A percentile compares a stretch with the other conserved stretches of the same genome.
phyloP scores from a whole-genome alignment of 2,888 invertebrate species.

The Hyposoter didymator region DNA sequence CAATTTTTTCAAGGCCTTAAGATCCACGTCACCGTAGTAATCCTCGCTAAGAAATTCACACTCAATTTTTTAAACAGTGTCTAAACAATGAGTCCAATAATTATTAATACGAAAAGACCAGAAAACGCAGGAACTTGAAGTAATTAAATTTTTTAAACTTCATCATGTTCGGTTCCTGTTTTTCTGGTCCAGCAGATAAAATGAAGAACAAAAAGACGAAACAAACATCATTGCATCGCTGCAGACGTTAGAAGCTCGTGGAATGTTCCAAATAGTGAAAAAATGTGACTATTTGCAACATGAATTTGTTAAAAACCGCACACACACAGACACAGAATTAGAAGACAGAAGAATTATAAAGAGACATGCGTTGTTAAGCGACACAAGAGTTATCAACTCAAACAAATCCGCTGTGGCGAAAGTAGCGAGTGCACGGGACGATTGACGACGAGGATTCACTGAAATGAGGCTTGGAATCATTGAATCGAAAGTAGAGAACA shows the following conservation, averaged over 20 bases:
- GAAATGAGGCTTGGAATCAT: constrained; percentile 42
- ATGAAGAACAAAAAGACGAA: constrained; percentile 3
- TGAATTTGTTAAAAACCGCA: constrained; percentile 50
- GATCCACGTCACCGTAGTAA: constrained; percentile 96
- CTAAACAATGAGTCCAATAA: neutral
- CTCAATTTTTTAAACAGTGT: constrained; percentile 47
- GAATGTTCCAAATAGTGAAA: neutral
- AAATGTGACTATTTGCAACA: neutral
- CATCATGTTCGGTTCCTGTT: neutral
- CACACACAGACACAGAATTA: constrained; percentile 34
- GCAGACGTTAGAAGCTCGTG: constrained; percentile 30
- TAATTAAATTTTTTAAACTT: neutral
- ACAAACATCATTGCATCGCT: constrained; percentile 26
- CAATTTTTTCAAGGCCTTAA: constrained; percentile 94
- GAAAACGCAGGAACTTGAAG: constrained; percentile 25
- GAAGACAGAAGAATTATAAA: constrained; percentile 35
- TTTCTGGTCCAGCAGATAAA: neutral
- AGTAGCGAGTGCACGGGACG: constrained; percentile 31
- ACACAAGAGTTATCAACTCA: constrained; percentile 17
- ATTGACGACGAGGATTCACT: constrained; percentile 10
- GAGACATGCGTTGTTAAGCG: constrained; percentile 55
- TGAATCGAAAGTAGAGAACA: constrained; percentile 43
- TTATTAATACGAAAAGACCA: neutral
- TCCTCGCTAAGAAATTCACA: constrained; percentile 89
- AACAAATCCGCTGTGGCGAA: neutral